phyloP scores from a whole-genome alignment of 2,888 invertebrate species.

The Diarsia dahlii region DNA sequence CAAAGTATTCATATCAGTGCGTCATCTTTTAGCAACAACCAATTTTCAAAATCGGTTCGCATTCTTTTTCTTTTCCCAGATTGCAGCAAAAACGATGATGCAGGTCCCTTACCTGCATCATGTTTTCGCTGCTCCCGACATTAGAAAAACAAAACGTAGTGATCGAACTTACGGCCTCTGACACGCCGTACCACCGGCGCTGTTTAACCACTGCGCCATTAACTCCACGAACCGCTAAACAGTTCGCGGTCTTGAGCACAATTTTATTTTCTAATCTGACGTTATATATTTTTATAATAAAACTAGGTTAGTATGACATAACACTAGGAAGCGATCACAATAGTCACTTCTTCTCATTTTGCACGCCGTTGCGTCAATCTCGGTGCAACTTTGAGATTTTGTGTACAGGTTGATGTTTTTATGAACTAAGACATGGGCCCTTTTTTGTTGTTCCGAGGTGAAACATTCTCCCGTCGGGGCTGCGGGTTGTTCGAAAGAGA shows the following conservation, averaged over 20 bases:
- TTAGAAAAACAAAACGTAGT: background rate
- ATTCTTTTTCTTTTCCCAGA: no score
- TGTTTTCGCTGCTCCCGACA: no score
- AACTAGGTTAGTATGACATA: constrained; percentile 75
- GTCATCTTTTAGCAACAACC: no score
- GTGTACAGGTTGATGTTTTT: constrained; percentile 73
- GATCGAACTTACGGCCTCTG: constrained; percentile 5
- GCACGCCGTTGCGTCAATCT: constrained; percentile 84
- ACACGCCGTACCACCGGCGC: background rate
- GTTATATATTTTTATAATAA: constrained; percentile 56
- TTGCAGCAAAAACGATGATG: no score
- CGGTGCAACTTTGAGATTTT: constrained; percentile 79
- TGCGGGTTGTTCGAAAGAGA: no score
- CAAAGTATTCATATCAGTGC: no score
- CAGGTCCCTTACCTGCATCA: no score
- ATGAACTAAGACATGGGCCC: background rate
- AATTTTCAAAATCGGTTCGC: no score
- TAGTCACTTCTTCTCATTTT: constrained; percentile 83
- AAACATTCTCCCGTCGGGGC: no score
- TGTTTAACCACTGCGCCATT: background rate
- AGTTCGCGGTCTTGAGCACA: constrained; percentile 43
- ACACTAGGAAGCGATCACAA: constrained; percentile 80
- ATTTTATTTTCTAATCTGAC: constrained; percentile 51
- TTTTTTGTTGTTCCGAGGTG: no score
- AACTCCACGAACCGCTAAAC: constrained; percentile 24